Evolutionary conservation across 2,888 invertebrate species (phyloP).

Genomic region (Cheilosia vulpina): DNA sequence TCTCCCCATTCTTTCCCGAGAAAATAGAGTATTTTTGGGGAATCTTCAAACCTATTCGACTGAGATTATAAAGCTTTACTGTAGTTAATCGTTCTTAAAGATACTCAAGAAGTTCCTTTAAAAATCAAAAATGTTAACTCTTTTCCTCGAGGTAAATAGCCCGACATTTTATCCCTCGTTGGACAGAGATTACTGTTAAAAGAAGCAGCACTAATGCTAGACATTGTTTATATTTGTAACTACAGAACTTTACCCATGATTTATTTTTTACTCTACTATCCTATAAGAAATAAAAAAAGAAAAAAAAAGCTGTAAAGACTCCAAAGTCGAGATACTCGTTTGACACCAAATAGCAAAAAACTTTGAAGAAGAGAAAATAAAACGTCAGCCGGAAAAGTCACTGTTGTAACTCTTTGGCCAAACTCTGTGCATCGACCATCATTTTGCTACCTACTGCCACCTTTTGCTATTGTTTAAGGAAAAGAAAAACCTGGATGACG

Average conservation of each 20-base stretch:
- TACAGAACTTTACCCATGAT: not conserved
- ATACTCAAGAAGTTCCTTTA: no score
- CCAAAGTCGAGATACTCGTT: slow-evolving; percentile 46
- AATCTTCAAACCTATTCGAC: no score
- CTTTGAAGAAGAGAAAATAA: slow-evolving; percentile 2
- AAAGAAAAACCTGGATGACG: slow-evolving; percentile 40
- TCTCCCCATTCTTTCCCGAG: no score
- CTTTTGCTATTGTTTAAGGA: slow-evolving; percentile 1
- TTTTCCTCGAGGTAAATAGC: not conserved
- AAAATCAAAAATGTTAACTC: no score
- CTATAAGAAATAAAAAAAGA: not conserved
- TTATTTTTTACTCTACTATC: not conserved
- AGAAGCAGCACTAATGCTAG: slow-evolving; percentile 38
- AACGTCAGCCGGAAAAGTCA: slow-evolving; percentile 38
- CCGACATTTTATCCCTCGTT: slow-evolving; percentile 27
- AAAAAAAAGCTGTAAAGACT: slow-evolving; percentile 4
- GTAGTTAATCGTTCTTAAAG: no score
- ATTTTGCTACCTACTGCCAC: not conserved
- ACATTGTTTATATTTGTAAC: slow-evolving; percentile 28
- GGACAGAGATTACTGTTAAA: slow-evolving; percentile 18
- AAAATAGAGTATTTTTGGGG: no score
- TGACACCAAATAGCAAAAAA: slow-evolving; percentile 63
- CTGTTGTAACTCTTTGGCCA: slow-evolving; percentile 32
- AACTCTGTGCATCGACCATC: slow-evolving; percentile 22
- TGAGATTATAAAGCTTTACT: no score